phyloP scores from a whole-genome alignment of 2,113 vertebrate species.

The Eira barbara region DNA sequence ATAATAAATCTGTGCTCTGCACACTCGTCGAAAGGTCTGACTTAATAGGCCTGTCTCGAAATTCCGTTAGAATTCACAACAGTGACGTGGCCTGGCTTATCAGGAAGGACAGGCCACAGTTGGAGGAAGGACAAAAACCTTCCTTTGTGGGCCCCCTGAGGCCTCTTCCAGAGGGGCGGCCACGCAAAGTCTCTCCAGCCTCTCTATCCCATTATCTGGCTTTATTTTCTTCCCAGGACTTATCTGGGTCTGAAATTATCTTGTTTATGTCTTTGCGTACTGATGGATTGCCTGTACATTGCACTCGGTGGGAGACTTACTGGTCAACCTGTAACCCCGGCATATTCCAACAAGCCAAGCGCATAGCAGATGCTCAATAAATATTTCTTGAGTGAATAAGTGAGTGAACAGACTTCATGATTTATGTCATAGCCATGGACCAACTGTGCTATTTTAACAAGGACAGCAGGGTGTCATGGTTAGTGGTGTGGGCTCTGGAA shows the following conservation, averaged over 20 bases:
- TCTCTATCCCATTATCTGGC: neutral
- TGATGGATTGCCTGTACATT: neutral
- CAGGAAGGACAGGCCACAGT: neutral
- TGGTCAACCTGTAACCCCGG: neutral
- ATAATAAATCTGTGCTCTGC: slow-evolving; percentile 32
- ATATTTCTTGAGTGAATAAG: neutral
- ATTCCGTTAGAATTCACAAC: neutral
- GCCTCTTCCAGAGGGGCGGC: neutral
- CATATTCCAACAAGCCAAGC: neutral
- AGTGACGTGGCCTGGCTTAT: neutral
- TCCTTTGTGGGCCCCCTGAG: rapidly evolving
- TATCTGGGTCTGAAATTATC: neutral
- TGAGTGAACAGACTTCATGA: neutral
- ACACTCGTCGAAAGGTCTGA: neutral
- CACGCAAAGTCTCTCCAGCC: rapidly evolving
- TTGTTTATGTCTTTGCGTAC: neutral
- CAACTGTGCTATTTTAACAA: neutral
- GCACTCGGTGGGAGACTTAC: neutral
- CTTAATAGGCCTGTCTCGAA: slow-evolving; percentile 46
- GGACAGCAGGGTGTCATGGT: neutral
- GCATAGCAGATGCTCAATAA: neutral
- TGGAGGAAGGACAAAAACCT: neutral
- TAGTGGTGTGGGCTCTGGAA: neutral
- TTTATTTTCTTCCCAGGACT: neutral
- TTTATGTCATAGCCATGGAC: neutral